Conservation (phyloP, 2,888 invertebrate species). For the Spilosoma lubricipeda region DNA sequence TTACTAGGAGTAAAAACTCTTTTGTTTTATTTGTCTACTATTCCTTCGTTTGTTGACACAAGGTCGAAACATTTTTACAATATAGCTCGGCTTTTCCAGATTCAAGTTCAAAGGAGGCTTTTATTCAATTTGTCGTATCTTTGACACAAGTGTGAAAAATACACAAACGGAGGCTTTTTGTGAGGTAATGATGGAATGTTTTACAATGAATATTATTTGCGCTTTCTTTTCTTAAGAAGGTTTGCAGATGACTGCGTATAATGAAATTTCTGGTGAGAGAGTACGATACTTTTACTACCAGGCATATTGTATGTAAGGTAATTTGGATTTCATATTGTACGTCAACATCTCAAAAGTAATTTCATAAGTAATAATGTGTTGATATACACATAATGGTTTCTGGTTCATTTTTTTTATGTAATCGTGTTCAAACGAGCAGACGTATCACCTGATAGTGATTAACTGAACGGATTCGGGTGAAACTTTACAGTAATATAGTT, state of each 20-base stretch:
- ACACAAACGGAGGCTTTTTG: constrained; percentile 31
- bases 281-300: background rate
- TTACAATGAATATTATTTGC: constrained; percentile 22
- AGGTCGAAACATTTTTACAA: constrained; percentile 29
- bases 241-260: constrained; percentile 2
- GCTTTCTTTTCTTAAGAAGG: constrained; percentile 1
- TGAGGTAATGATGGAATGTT: constrained; percentile 30
- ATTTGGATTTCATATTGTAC: background rate
- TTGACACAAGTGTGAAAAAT: constrained; percentile 42
- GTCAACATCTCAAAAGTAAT: no score
- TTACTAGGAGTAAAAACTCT: background rate
- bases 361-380: no score
- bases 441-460: no score
- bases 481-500: no score
- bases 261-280: constrained; percentile 3
- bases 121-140: constrained; percentile 51
- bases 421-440: no score
- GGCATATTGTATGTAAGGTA: background rate
- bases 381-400: no score
- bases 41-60: constrained; percentile 29
- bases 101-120: constrained; percentile 41
- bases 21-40: constrained; percentile 1
- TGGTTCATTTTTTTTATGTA: no score
- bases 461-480: no score
- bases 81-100: constrained; percentile 32